Percentiles rank a stretch among this genome's conserved stretches.
These are phyloP conservation scores for Mythimna loreyi DNA, from an alignment of 2,888 invertebrate species.

Conservation along the genomic window DNA sequence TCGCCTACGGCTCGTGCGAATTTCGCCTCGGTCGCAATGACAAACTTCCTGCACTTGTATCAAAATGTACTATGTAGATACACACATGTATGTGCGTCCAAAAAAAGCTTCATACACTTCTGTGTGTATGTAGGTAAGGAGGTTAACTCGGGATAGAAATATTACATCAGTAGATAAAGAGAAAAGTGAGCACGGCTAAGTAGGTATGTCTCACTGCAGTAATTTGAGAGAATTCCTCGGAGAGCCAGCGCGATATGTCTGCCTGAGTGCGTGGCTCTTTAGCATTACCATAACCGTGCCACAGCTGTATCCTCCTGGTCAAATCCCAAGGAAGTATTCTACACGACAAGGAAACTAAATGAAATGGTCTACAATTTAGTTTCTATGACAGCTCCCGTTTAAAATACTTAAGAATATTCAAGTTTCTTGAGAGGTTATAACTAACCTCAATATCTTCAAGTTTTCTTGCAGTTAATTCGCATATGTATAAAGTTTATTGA, in stretches of 20 bases:
- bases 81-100: conserved; percentile 8
- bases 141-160: conserved; percentile 59
- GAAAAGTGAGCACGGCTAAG: conserved; percentile 59
- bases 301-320: conserved; percentile 52
- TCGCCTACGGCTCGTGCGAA: too few relatives aligned
- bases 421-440: conserved; percentile 4
- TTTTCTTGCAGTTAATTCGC: background rate
- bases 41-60: too few relatives aligned
- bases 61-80: too few relatives aligned
- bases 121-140: conserved; percentile 34
- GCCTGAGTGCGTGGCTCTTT: conserved; percentile 57
- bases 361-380: conserved; percentile 28
- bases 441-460: background rate
- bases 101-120: conserved; percentile 21
- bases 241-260: conserved; percentile 58
- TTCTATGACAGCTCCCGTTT: conserved; percentile 9
- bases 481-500: background rate
- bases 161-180: conserved; percentile 61
- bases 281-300: conserved; percentile 61
- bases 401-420: conserved; percentile 18
- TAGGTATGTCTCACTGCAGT: conserved; percentile 59
- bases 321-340: conserved; percentile 52
- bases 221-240: conserved; percentile 63
- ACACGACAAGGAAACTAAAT: conserved; percentile 39
- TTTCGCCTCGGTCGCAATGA: too few relatives aligned